Base-by-base conservation (phyloP, 1,140 invertebrate genomes). In the Campoletis sonorensis region DNA sequence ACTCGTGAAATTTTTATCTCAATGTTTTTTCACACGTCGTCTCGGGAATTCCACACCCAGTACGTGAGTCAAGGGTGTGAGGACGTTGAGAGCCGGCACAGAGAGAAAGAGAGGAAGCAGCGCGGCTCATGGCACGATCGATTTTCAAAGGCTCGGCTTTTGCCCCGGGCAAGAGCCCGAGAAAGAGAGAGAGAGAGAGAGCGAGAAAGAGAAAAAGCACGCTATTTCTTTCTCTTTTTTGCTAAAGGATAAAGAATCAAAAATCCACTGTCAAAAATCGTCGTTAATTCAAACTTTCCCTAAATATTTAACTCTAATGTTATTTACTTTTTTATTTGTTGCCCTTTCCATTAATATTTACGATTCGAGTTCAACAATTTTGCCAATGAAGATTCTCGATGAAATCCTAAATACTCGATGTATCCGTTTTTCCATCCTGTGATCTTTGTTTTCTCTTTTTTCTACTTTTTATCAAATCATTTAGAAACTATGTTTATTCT, bases 141-240 rank as follows among this genome's bases (percentile, higher is more conserved):
- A 67, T 67, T 67, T 67, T 67, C 61, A 67, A 67, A 67, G 61
- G 21, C 61, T 67, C 61, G 61, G 61, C 61, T 67, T 67, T 67
- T 67, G 61, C 61, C 61, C 61, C 61, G 61, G 61, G 54, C 54
- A 13, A n/a, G 54, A 21, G 54, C 18, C 5, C 18, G 54, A 58
- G 54, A 58, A 58, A 58, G 54, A 58, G 16, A 58, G 13, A 58
- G 54, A n/a, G 8, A 58, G 21, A 58, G 5, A 45, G 40, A 45
- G 11, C 5, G 40, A 45, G 40, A 45, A 10, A 11, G 11, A 45
- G 40, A 8, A 45, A 13, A 11, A 45, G 40, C 40, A 58, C 54
- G 3, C 16, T 58, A n/a, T 18, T n/a, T 58, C 54, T 58, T 23
- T 58, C 51, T 16, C 51, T 54, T 58, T 58, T 4, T 23, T n/a